Percentiles rank a stretch among this genome's conserved stretches.
Conservation (phyloP, 2,888 invertebrate genomes). For the Crocallis elinguaria region DNA sequence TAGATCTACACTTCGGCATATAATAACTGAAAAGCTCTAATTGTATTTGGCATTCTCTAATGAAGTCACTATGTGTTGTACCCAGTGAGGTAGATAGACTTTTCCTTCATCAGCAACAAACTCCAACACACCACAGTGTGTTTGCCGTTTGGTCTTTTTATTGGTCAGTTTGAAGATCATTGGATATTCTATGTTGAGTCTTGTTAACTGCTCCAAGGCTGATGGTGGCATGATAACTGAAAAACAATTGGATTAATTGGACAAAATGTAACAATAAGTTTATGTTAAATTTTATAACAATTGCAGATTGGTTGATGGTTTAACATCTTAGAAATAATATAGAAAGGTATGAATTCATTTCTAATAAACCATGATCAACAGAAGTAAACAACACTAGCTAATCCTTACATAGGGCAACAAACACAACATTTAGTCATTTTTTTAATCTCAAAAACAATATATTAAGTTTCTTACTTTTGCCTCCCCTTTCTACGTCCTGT, state of each 20-base stretch:
- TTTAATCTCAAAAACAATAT: too few relatives aligned
- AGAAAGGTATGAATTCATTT: too few relatives aligned
- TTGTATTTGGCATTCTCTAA: too few relatives aligned
- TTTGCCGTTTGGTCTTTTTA: constrained; percentile 91
- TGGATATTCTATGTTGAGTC: constrained; percentile 98
- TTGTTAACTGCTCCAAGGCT: constrained; percentile 95
- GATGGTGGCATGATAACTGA: constrained; percentile 99
- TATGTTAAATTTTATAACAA: not conserved
- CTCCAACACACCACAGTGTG: constrained; percentile 98
- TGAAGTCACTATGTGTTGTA: too few relatives aligned
- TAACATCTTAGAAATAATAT: too few relatives aligned
- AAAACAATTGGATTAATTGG: constrained; percentile 54
- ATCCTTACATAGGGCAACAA: too few relatives aligned
- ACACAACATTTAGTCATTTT: too few relatives aligned
- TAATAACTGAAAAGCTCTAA: too few relatives aligned
- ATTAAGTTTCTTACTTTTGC: constrained; percentile 90
- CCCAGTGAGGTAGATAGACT: constrained; percentile 99
- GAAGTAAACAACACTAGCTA: too few relatives aligned
- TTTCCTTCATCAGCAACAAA: constrained; percentile 99
- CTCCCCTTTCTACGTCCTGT: constrained; percentile 97
- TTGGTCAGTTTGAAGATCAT: constrained; percentile 99
- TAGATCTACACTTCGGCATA: too few relatives aligned
- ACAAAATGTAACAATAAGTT: not conserved
- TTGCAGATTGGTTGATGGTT: too few relatives aligned
- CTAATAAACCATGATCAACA: too few relatives aligned